Evolutionary conservation across 2,113 vertebrate genomes (phyloP), one percentile per base, ranked within the genome.

Genomic region (Siniperca chuatsi): DNA sequence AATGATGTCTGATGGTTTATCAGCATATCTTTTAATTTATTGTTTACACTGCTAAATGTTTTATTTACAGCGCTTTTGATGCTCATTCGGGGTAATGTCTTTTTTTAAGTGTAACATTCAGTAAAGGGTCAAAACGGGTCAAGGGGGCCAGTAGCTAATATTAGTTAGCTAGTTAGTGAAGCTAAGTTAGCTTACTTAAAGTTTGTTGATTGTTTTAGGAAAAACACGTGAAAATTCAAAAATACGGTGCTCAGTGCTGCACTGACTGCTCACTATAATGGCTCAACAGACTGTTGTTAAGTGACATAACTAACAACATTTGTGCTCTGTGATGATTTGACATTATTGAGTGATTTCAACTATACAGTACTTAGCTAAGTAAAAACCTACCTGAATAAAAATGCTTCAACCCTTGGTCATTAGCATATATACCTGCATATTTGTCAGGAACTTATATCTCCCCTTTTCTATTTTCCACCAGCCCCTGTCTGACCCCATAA

Each of bases 401-500:
- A 33, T 10, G 16, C 23, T 54, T 40, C 12, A 8, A 18, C 33
- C 12, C 9, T 37, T 25, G 5, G 3, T 54, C 61, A n/a, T 40
- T 18, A 18, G 60, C 74, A 12, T 54, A 21, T 20, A 7, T 4
- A 18, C 16, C 40, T 35, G 21, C 33, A 25, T 23, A 5, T 25
- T 46, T 46, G 46, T 82, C n/a, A 60, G 25, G 29, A 78, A 54
- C 18, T 62, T 46, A 18, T 50, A 16, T 37, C 0, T 11, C 6
- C 69, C 4, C 1, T 60, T 33, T 48, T 25, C 10, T 46, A 2
- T 33, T 70, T 18, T 54, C n/a, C 20, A 12, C 42, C 46, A 78
- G 77, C 35, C 20, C 50, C 57, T 1, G 29, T 57, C 23, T 25
- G 42, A 29, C 8, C 6, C 35, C n/a, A 84, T 48, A 13, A 95